A percentile compares a stretch with the other conserved stretches of the same genome.
Conservation (phyloP, 2,797 vertebrate genomes). For the Arctocebus calabarensis region DNA sequence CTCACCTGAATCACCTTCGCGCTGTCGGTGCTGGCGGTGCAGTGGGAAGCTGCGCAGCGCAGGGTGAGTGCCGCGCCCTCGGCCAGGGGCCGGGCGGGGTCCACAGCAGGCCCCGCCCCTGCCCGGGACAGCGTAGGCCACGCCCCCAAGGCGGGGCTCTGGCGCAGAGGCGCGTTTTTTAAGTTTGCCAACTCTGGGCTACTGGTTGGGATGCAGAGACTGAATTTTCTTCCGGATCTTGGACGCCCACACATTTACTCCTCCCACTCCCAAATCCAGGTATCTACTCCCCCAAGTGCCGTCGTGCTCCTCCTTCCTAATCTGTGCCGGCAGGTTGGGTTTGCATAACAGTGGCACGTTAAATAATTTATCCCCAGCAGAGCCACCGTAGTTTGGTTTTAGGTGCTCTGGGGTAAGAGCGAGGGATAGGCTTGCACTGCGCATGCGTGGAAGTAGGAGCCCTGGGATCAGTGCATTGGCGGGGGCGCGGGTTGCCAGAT, state of each 20-base stretch:
- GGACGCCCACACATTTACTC: no score
- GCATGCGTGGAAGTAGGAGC: not conserved
- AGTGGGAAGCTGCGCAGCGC: not conserved
- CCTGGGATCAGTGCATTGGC: rapidly evolving
- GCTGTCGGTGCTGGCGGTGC: not conserved
- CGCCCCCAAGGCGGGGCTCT: not conserved
- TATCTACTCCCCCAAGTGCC: no score
- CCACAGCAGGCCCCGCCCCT: not conserved
- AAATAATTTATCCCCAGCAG: not conserved
- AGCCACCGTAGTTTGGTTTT: constrained; percentile 50
- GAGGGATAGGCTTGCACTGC: rapidly evolving
- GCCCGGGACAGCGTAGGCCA: rapidly evolving
- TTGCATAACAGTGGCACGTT: not conserved
- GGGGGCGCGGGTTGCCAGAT: rapidly evolving
- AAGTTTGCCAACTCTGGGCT: rapidly evolving
- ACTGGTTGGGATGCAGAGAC: rapidly evolving
- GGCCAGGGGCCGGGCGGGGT: not conserved
- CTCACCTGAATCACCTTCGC: constrained; percentile 71
- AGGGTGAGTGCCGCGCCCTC: not conserved
- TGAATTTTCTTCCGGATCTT: not conserved
- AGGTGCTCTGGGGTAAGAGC: rapidly evolving
- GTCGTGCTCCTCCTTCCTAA: not conserved
- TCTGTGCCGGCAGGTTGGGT: no score
- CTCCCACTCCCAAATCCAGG: rapidly evolving
- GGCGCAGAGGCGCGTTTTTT: rapidly evolving